Evolutionary conservation across 2,888 invertebrate species (phyloP).

Genomic region (Crocallis elinguaria): DNA sequence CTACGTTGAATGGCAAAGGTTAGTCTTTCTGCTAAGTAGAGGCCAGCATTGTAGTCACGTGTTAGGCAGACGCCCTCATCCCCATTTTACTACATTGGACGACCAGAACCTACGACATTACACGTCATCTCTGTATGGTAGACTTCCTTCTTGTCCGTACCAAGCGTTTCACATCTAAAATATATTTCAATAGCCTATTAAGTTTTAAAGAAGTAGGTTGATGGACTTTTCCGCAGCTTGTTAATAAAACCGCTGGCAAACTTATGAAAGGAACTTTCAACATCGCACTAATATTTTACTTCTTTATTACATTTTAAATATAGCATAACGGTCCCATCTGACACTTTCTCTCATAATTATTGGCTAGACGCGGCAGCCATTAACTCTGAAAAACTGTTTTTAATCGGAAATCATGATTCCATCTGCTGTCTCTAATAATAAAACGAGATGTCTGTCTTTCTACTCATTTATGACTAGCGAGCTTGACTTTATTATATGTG

Average conservation of each 20-base stretch:
- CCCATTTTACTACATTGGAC: no score
- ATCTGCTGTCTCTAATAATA: no score
- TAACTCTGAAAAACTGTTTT: not conserved
- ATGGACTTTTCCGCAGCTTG: not conserved
- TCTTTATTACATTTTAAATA: not conserved
- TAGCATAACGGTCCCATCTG: not conserved
- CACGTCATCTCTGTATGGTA: no score
- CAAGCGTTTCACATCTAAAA: no score
- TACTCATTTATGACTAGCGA: not conserved
- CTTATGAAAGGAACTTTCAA: not conserved
- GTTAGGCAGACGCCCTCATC: no score
- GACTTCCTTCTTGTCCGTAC: no score
- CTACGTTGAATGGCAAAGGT: no score
- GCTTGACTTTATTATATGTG: not conserved
- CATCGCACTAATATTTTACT: not conserved
- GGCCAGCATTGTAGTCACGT: no score
- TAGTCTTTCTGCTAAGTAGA: no score
- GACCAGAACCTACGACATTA: no score
- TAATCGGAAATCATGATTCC: not conserved
- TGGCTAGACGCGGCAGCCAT: not conserved
- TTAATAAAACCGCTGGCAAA: not conserved
- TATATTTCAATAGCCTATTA: no score
- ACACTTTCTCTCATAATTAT: not conserved
- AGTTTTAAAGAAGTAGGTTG: not conserved
- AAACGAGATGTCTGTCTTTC: no score